Base-by-base conservation (phyloP, 2,888 invertebrate genomes). In the Netelia fuscicornis region DNA sequence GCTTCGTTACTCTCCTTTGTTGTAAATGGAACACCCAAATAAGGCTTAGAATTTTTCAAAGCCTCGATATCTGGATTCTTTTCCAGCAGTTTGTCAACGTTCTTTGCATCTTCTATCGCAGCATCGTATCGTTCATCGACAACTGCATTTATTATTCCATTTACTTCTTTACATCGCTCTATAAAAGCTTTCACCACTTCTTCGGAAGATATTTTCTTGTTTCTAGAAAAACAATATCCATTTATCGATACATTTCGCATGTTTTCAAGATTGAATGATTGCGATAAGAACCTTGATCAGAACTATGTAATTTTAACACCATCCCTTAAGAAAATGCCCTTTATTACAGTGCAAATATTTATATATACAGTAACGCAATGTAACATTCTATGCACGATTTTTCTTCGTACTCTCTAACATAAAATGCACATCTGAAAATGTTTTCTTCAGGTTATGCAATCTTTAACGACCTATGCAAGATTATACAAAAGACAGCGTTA, bases 21-120 rank as follows among this genome's bases (percentile, higher is more conserved):
- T 6, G 98, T 98, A 92, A 99, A 98, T 0, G 99, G 99, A 6
- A 99, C 97, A 8, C 99, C 98, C 76, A 99, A 94, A 90, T 98
- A 97, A 2, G 98, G 98, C 93, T 96, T 97, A 20, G 95, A 94
- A 71, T 95, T 94, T 85, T 97, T 96, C 88, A 97, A 96, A 13
- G 95, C 95, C 37, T 96, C 95, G 0, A 95, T 93, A 74, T 96
- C 94, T 58, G 94, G 91, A 0, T 96, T 96, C 20, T 81, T 76
- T 42, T 95, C 94, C 30, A 98, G 95, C 76, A 96, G 94, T 65
- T 94, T 93, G 93, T 99, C 98, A 5, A 98, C 95, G 83, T 95
- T 94, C 81, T 94, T 95, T 0, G 98, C 98, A 89, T 98, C 97
- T 67, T 96, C 94, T 0, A 98, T 91, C 0, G 98, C 98, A 2